Percentiles rank a stretch among this genome's conserved stretches.
Evolutionary conservation across 2,797 vertebrate genomes (phyloP).

Genomic region (Trematomus bernacchii): DNA sequence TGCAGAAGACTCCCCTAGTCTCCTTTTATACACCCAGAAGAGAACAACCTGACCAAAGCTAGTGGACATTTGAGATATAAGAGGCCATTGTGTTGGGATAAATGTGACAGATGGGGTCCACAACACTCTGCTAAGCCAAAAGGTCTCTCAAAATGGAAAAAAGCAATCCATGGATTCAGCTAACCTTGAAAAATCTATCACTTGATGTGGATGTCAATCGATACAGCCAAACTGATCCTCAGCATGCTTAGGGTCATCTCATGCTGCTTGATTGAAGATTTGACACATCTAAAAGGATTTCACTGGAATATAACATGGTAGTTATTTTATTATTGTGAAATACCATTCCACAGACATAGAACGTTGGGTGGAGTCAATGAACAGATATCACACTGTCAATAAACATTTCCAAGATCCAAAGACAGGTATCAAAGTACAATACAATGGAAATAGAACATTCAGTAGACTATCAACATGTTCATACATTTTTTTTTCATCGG

Average conservation of each 20-base stretch:
- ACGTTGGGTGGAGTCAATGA: constrained; percentile 73
- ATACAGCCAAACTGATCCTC: constrained; percentile 41
- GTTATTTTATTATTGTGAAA: constrained; percentile 81
- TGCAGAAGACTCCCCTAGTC: neutral
- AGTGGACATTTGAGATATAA: constrained; percentile 16
- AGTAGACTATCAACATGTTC: constrained; percentile 75
- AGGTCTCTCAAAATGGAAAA: constrained; percentile 47
- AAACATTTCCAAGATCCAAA: constrained; percentile 74
- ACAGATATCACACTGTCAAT: constrained; percentile 73
- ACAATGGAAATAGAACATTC: constrained; percentile 75
- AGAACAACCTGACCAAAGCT: neutral
- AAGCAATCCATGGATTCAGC: constrained; percentile 45
- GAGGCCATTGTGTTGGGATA: constrained; percentile 27
- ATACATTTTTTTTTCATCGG: constrained; percentile 60
- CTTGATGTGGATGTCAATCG: constrained; percentile 47
- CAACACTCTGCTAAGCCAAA: constrained; percentile 38
- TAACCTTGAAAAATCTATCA: constrained; percentile 52
- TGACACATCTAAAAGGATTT: neutral
- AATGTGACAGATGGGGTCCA: constrained; percentile 49
- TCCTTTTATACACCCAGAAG: neutral
- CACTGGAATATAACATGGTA: constrained; percentile 23
- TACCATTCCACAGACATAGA: constrained; percentile 80
- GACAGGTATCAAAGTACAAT: constrained; percentile 79
- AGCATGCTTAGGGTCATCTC: constrained; percentile 12
- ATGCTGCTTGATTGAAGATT: neutral